phyloP scores from a whole-genome alignment of 2,888 invertebrate species.

The Ischnura elegans region DNA sequence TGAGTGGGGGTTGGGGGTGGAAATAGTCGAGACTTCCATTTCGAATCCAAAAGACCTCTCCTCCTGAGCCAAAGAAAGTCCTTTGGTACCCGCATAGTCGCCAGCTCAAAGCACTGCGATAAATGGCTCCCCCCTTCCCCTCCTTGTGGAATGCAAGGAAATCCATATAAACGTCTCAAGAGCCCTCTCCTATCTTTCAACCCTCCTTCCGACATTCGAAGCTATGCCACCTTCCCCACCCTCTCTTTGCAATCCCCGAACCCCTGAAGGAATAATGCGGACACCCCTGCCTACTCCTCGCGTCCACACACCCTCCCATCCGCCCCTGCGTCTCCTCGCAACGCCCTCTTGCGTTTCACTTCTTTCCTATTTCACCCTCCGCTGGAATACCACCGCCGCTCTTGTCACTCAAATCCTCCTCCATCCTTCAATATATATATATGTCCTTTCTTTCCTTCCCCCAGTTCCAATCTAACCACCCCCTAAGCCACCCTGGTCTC shows the following conservation, averaged over 20 bases:
- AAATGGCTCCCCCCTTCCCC: too few relatives aligned
- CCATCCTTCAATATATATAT: too few relatives aligned
- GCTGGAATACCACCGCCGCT: not conserved
- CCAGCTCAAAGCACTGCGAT: slow-evolving; percentile 8
- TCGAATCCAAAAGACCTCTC: not conserved
- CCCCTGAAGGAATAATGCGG: not conserved
- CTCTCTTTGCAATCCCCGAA: not conserved
- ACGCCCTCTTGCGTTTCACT: not conserved
- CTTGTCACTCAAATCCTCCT: not conserved
- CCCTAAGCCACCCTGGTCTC: not conserved
- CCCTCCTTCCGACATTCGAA: not conserved
- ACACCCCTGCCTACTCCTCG: not conserved
- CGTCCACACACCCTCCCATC: not conserved
- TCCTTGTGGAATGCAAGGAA: not conserved
- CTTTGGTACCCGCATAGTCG: not conserved
- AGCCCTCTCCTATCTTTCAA: slow-evolving; percentile 9
- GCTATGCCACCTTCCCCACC: not conserved
- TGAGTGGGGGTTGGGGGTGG: not conserved
- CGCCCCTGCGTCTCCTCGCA: not conserved
- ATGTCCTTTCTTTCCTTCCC: not conserved
- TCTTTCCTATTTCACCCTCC: not conserved
- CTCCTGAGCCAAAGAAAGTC: not conserved
- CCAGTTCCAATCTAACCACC: too few relatives aligned
- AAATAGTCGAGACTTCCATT: slow-evolving; percentile 10
- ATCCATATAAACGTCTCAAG: slow-evolving; percentile 31